phyloP scores from a whole-genome alignment of 2,113 vertebrate species.

The Neopipo cinnamomea region DNA sequence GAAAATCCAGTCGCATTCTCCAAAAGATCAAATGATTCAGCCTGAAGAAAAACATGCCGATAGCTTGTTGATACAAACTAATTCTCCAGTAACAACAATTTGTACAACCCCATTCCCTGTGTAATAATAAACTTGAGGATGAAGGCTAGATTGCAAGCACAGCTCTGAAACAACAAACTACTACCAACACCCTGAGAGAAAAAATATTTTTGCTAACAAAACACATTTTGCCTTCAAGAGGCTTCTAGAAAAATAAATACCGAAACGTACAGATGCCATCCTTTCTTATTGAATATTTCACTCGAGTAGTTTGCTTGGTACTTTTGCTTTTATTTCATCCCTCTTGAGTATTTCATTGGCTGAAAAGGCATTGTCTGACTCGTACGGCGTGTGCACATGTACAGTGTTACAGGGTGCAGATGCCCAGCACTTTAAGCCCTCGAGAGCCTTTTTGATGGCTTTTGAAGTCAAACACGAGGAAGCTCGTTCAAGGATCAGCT shows the following conservation, averaged over 20 bases:
- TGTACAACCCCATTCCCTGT: background rate
- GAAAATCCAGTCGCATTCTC: background rate
- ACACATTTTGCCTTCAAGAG: background rate
- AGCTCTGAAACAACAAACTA: background rate
- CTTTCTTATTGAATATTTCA: background rate
- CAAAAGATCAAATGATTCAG: background rate
- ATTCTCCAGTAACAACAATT: background rate
- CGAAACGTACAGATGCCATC: background rate
- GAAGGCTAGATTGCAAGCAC: background rate
- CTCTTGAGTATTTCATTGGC: background rate
- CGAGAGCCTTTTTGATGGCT: background rate
- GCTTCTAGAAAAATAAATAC: background rate
- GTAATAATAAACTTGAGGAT: background rate
- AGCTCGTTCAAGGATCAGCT: background rate
- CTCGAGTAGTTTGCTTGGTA: background rate
- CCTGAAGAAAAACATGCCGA: background rate
- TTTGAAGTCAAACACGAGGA: background rate
- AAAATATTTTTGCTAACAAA: conserved; percentile 6
- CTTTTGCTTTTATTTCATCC: conserved; percentile 7
- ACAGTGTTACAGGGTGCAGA: background rate
- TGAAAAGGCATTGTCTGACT: background rate
- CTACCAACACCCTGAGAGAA: background rate
- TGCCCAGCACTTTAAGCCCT: background rate
- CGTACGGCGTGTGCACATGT: background rate
- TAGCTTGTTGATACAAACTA: background rate